Conservation (phyloP, 1,140 invertebrate genomes). For the Listronotus oregonensis region DNA sequence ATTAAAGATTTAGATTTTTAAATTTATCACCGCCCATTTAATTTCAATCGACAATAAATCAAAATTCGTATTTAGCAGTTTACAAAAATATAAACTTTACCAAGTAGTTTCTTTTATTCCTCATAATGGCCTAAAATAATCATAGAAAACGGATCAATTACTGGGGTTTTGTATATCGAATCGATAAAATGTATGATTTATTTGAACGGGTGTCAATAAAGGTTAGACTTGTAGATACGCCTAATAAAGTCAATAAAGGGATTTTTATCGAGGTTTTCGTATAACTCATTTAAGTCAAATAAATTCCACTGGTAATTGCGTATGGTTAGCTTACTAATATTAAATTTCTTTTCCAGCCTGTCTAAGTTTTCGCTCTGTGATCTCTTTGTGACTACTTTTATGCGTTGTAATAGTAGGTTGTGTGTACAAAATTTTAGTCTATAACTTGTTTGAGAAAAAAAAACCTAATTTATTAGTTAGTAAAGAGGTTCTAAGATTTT, state of each 20-base stretch:
- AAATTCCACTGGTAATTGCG: conserved; percentile 14
- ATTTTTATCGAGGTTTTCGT: conserved; percentile 5
- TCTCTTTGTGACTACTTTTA: conserved; percentile 19
- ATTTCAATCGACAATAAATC: too few relatives aligned
- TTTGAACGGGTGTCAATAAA: not conserved
- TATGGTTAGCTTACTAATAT: conserved; percentile 15
- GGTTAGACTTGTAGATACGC: not conserved
- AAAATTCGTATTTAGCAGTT: too few relatives aligned
- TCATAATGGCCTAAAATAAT: not conserved
- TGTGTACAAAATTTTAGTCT: conserved; percentile 5
- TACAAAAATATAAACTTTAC: too few relatives aligned
- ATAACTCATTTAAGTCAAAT: conserved; percentile 13
- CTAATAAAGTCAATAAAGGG: not conserved
- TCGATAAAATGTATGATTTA: conserved; percentile 13
- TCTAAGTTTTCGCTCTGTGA: conserved; percentile 11
- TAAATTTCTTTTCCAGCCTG: conserved; percentile 17
- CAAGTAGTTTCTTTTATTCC: too few relatives aligned
- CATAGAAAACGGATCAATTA: conserved; percentile 7
- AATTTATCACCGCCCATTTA: too few relatives aligned
- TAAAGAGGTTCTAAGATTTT: too few relatives aligned
- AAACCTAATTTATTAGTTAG: too few relatives aligned
- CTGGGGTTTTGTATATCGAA: conserved; percentile 16
- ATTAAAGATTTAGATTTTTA: too few relatives aligned
- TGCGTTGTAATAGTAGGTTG: conserved; percentile 11
- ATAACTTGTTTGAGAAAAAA: too few relatives aligned